These are phyloP conservation scores for Procambarus clarkii DNA, from an alignment of 1,140 invertebrate species.

Conservation along the genomic window DNA sequence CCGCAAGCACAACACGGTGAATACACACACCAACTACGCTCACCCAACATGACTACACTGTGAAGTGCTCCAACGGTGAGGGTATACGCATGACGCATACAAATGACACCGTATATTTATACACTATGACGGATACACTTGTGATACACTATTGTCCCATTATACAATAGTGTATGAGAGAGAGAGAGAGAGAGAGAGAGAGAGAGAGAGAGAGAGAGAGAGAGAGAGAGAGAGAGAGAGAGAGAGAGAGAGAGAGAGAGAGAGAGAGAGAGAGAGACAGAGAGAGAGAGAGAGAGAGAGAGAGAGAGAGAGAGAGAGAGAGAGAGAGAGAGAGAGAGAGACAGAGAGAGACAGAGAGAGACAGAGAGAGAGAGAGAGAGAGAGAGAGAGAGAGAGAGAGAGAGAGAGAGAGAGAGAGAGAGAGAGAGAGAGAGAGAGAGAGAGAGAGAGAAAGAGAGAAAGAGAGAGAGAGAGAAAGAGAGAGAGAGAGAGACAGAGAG, in stretches of 20 bases:
- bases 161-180: too few species aligned
- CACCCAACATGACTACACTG: too few species aligned
- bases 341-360: slow-evolving; percentile 13
- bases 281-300: slow-evolving; percentile 13
- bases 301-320: neutral
- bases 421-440: neutral
- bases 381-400: neutral
- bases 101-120: too few species aligned
- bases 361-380: neutral
- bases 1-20: too few species aligned
- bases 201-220: too few species aligned
- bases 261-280: neutral
- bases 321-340: slow-evolving; percentile 14
- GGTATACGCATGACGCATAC: too few species aligned
- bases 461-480: neutral
- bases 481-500: slow-evolving; percentile 1
- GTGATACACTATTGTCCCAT: too few species aligned
- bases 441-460: neutral
- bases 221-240: neutral
- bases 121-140: too few species aligned
- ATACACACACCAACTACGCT: too few species aligned
- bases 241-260: slow-evolving; percentile 10
- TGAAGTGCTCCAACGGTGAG: too few species aligned
- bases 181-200: too few species aligned
- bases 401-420: neutral